These are phyloP conservation scores for Cydia amplana DNA, from an alignment of 1,140 invertebrate species.

Conservation along the genomic window DNA sequence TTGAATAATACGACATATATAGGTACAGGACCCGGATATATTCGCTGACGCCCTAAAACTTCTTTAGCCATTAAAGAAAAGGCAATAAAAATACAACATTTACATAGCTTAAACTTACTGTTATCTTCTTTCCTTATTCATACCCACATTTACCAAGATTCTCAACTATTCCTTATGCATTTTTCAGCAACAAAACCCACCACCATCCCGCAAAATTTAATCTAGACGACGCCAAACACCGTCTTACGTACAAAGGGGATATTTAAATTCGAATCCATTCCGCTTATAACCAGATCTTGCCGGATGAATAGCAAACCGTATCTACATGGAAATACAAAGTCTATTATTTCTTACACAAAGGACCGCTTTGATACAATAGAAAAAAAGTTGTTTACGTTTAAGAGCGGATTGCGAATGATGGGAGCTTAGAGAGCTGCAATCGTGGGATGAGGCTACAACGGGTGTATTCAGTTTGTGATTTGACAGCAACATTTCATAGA, in stretches of 20 bases:
- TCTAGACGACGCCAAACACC: conserved; percentile 1
- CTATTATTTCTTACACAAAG: conserved; percentile 53
- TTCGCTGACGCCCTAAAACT: no score
- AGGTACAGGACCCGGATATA: no score
- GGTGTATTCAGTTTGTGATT: background rate
- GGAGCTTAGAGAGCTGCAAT: conserved; percentile 20
- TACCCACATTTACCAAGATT: background rate
- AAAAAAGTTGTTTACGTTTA: conserved; percentile 58
- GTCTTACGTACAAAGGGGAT: conserved; percentile 23
- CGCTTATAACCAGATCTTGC: conserved; percentile 20
- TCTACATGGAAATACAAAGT: conserved; percentile 47
- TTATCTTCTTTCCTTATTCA: background rate
- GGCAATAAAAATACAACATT: no score
- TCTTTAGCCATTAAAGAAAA: no score
- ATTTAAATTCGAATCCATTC: conserved; percentile 28
- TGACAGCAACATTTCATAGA: conserved; percentile 1
- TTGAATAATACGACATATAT: no score
- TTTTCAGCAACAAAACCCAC: background rate
- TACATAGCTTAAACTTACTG: background rate
- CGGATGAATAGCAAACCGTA: conserved; percentile 30
- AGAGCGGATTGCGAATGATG: conserved; percentile 48
- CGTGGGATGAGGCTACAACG: background rate
- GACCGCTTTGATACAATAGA: conserved; percentile 51
- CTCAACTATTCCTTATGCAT: conserved; percentile 6
- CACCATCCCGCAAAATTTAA: conserved; percentile 20